Evolutionary conservation across 2,888 invertebrate species (phyloP).

Genomic region (Pycnomerus fuliginosus): DNA sequence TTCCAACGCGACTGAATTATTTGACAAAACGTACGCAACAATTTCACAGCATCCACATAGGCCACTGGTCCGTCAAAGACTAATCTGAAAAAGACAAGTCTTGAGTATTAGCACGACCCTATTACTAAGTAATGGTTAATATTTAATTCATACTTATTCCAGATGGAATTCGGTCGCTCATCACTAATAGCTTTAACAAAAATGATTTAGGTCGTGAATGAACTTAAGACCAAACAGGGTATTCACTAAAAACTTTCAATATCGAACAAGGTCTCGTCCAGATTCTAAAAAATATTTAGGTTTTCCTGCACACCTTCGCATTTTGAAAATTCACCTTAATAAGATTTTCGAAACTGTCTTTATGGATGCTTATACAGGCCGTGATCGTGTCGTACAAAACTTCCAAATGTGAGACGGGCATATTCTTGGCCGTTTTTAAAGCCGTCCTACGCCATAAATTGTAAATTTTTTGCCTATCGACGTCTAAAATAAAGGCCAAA

Average conservation of each 20-base stretch:
- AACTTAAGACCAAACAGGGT: too few species aligned
- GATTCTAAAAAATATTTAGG: conserved; percentile 23
- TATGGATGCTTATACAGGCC: conserved; percentile 43
- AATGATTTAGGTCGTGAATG: background rate
- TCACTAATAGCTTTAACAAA: background rate
- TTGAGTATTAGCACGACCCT: too few species aligned
- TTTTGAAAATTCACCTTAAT: too few species aligned
- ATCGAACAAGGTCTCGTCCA: conserved; percentile 31
- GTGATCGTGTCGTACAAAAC: conserved; percentile 46
- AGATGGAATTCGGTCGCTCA: conserved; percentile 5
- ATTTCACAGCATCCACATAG: too few species aligned
- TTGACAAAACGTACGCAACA: too few species aligned
- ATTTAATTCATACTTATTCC: conserved; percentile 11
- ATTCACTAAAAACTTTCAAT: conserved; percentile 23
- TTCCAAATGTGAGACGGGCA: conserved; percentile 44
- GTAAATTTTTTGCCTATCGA: conserved; percentile 36
- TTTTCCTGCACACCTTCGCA: too few species aligned
- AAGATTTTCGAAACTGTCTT: conserved; percentile 37
- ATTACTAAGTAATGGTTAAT: conserved; percentile 5
- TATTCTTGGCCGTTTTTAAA: conserved; percentile 38
- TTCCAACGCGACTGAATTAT: too few species aligned
- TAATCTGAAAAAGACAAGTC: too few species aligned
- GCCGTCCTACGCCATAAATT: conserved; percentile 42
- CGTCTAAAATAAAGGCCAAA: conserved; percentile 28
- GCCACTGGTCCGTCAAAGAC: too few species aligned